A percentile compares a stretch with the other conserved stretches of the same genome.
Conservation (phyloP, 1,140 invertebrate species). For the Probaryconus sp. region DNA sequence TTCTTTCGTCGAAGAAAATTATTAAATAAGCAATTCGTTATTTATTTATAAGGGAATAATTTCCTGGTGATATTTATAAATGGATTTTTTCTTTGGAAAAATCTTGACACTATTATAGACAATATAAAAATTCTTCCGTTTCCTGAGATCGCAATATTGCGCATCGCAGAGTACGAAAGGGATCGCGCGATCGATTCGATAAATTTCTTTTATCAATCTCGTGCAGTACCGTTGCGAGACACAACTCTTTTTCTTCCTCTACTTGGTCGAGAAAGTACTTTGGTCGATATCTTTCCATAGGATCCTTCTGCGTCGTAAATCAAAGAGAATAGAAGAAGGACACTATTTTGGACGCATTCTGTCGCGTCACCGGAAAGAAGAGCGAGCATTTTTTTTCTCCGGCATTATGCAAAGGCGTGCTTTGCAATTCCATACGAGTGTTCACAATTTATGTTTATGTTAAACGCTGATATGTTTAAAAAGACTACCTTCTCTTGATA, state of each 20-base stretch:
- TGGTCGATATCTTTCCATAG: conserved; percentile 57
- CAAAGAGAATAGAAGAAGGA: conserved; percentile 43
- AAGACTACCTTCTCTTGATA: no score
- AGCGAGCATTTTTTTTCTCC: conserved; percentile 12
- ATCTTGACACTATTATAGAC: conserved; percentile 30
- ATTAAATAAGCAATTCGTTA: no score
- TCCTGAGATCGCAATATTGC: conserved; percentile 46
- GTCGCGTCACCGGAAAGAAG: conserved; percentile 6
- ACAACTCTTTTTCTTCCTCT: conserved; percentile 49
- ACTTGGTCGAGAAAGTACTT: conserved; percentile 39
- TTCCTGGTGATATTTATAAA: no score
- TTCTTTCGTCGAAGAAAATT: no score
- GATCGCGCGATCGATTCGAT: conserved; percentile 46
- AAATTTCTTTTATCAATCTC: conserved; percentile 60
- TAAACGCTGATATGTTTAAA: no score
- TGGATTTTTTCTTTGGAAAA: no score
- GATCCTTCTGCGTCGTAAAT: conserved; percentile 52
- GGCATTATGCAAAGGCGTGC: conserved; percentile 25
- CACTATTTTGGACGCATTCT: conserved; percentile 33
- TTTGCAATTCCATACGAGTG: conserved; percentile 8
- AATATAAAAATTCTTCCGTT: conserved; percentile 52
- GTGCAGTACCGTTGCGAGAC: conserved; percentile 36
- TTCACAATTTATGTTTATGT: background rate
- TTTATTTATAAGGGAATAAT: no score
- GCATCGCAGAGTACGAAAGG: conserved; percentile 31